phyloP scores from a whole-genome alignment of 2,113 vertebrate species.

The Vidua macroura region DNA sequence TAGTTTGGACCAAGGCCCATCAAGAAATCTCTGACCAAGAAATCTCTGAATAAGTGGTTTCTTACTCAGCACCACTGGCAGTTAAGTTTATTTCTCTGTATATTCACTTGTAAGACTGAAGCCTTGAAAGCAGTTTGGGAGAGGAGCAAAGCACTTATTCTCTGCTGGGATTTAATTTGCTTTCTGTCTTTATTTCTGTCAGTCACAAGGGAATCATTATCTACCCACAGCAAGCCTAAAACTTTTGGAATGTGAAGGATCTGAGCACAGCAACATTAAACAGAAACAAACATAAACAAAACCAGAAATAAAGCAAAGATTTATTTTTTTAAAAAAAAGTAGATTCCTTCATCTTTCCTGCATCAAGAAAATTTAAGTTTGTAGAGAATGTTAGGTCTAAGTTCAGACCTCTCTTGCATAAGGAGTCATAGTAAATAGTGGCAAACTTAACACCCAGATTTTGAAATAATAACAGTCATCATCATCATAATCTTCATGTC shows the following conservation, averaged over 20 bases:
- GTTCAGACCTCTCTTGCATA: background rate
- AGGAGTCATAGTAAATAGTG: background rate
- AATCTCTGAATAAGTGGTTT: background rate
- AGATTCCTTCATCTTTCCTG: background rate
- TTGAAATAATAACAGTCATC: background rate
- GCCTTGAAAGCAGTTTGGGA: background rate
- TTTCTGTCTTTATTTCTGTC: background rate
- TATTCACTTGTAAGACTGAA: background rate
- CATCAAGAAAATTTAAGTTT: background rate
- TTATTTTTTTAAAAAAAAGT: background rate
- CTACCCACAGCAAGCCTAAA: background rate
- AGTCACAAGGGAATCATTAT: background rate
- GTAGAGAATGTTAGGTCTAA: background rate
- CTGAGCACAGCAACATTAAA: background rate
- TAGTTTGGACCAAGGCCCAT: background rate
- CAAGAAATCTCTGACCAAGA: background rate
- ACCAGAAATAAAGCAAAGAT: background rate
- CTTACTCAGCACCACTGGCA: background rate
- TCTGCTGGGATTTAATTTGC: constrained; percentile 6
- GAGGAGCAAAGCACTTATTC: background rate
- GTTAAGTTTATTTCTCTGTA: background rate
- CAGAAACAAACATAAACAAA: background rate
- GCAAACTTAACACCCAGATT: background rate
- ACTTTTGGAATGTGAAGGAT: background rate
- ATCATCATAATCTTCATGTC: background rate